Percentiles rank a stretch among this genome's conserved stretches.
These are phyloP conservation scores for Penaeus monodon DNA, from an alignment of 2,888 invertebrate genomes.

Conservation along the genomic window DNA sequence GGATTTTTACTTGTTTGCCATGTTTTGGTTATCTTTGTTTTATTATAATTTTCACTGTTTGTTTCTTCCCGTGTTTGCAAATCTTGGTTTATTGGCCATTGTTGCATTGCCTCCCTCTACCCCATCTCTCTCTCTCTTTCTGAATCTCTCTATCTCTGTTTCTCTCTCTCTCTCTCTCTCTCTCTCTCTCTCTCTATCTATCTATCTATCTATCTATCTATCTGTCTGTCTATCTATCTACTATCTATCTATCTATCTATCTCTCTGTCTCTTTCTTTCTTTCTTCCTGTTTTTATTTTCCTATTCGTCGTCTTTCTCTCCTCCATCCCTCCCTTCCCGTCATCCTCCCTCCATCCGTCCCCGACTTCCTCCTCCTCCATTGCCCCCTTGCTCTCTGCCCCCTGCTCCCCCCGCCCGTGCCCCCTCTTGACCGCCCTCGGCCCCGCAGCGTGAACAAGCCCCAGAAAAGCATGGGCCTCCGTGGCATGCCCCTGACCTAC, in stretches of 20 bases:
- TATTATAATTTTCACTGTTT: background rate
- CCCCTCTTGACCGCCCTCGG: background rate
- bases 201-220: background rate
- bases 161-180: background rate
- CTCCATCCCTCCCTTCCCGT: background rate
- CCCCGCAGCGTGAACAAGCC: slow-evolving; percentile 62
- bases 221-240: background rate
- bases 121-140: background rate
- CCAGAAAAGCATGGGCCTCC: slow-evolving; percentile 51
- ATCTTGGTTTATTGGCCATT: background rate
- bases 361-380: background rate
- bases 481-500: slow-evolving; percentile 60
- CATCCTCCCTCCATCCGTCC: background rate
- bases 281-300: background rate
- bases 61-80: background rate
- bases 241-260: background rate
- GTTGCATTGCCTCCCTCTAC: background rate
- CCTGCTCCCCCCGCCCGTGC: background rate
- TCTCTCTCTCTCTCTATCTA: background rate
- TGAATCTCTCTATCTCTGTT: background rate
- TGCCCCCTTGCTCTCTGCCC: background rate
- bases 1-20: too few species aligned
- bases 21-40: too few species aligned
- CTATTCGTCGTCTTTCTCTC: background rate
- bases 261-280: background rate